Base-by-base conservation (phyloP, 2,888 invertebrate genomes). In the Iselma pallidipennis region DNA sequence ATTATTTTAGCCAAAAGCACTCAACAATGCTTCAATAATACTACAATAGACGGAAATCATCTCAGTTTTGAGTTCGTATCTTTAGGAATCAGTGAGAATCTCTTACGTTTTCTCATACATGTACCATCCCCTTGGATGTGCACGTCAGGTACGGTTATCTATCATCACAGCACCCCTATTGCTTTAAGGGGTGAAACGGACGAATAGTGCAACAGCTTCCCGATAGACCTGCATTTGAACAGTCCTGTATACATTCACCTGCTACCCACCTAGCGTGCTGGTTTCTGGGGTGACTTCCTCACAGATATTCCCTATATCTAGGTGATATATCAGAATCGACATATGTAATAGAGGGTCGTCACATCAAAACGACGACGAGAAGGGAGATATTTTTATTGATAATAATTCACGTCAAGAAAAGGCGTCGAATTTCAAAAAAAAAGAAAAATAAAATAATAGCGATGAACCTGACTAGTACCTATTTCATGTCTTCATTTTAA, bases 141-240 rank as follows among this genome's bases (percentile, higher is more conserved):
- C 7, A 62, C 53, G 68, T 68, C 70, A 71, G 70, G 69, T 68
- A 71, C 64, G 71, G 74, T 73, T 73, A 75, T 75, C 73, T 75
- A 75, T 75, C 75, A 74, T 75, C 72, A 57, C 65, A 67, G 69
- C 69, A 67, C 65, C 68, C 66, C 69, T 64, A 70, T 71, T 66
- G 28, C 9, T 57, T 29, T 26, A 52, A 53, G 57, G 53, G 64
- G 55, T 55, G 49, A 29, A 19, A 28, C 9, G 28, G 21, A 31
- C 0, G n/a, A 37, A 49, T 49, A 51, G 26, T 58, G 64, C 56
- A 52, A 55, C 63, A 60, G 59, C 58, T 49, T 48, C 58, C 55
- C 54, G 49, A 54, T 57, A 49, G 64, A 64, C 57, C 64, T 64
- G 64, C 57, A 57, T 56, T 49, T 23, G 1, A 14, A 16, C 19